Percentiles rank a stretch among this genome's conserved stretches.
phyloP scores from a whole-genome alignment of 1,140 invertebrate species.

The Frieseomelitta varia region DNA sequence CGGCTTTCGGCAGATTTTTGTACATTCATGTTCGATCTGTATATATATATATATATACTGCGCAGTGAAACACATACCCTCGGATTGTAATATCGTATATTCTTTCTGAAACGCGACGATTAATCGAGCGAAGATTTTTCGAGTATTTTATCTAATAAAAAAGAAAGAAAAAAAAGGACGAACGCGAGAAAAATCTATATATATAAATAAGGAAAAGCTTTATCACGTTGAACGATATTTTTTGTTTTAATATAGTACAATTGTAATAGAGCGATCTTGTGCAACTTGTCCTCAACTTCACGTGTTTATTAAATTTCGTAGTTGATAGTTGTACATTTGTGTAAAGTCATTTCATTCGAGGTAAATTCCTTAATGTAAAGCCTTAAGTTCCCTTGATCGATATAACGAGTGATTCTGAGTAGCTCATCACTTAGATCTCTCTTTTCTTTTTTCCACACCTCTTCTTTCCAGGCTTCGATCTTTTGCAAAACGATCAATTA shows the following conservation, averaged over 20 bases:
- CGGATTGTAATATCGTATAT: constrained; percentile 36
- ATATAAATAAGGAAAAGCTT: not conserved
- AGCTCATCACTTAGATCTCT: not conserved
- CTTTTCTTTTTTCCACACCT: not conserved
- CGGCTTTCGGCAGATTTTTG: constrained; percentile 16
- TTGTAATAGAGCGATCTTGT: constrained; percentile 3
- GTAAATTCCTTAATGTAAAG: constrained; percentile 5
- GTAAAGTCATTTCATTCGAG: constrained; percentile 12
- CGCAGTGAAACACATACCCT: constrained; percentile 15
- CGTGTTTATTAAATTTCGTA: constrained; percentile 16
- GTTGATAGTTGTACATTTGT: constrained; percentile 1
- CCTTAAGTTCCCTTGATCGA: constrained; percentile 6
- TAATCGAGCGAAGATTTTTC: constrained; percentile 15
- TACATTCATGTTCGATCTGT: constrained; percentile 17
- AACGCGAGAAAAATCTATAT: too few relatives aligned
- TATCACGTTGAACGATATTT: constrained; percentile 2
- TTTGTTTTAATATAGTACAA: constrained; percentile 14
- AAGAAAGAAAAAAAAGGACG: not conserved
- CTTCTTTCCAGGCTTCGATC: not conserved
- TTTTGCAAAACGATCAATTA: constrained; percentile 8
- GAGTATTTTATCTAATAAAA: constrained; percentile 10
- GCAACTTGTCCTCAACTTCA: constrained; percentile 2
- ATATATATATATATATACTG: constrained; percentile 33
- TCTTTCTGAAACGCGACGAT: constrained; percentile 22
- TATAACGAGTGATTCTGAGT: not conserved